Base-by-base conservation (phyloP, 2,888 invertebrate species). In the Drosophila neonasuta region DNA sequence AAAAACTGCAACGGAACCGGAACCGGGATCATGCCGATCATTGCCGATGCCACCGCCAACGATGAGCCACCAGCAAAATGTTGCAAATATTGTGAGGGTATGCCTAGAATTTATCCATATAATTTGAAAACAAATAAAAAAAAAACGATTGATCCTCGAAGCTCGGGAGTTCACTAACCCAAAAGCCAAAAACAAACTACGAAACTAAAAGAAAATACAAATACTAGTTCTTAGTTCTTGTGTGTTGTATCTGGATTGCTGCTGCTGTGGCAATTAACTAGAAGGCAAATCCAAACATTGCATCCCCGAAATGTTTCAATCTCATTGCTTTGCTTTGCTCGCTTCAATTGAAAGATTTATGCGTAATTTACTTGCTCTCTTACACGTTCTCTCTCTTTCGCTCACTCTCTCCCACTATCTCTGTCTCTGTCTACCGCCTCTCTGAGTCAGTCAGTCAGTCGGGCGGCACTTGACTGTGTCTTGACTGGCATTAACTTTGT, bases 41-140 rank as follows among this genome's bases (percentile, higher is more conserved):
- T 93, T 92, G 93, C 92, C 91, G 93, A 93, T 91, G 91, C 91
- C 92, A 74, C 65, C 81, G 24, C 24, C 24, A 82, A 85, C 85
- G 94, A 93, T 92, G 93, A 94, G 92, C 95, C 96, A 93, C 95
- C 95, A 94, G 95, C 96, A 92, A 96, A 96, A 93, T 95, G 96
- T 94, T 96, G 96, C 95, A 95, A 95, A 93, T 95, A 95, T 93
- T 96, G 96, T 95, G 96, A 96, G 95, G 96, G 96, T 96, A 94
- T 88, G 90, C 81, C 68, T 86, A 83, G 77, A 77, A 78, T 66
- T 84, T 81, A 77, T 77, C 44, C 69, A 63, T 46, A 42, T 13
- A 49, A 34, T 13, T 8, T 32, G 2, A 39, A 13, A 39, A 34
- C 10, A 3, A 20, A 20, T 2, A 3, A 3, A 20, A 20, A 17